Evolutionary conservation across 2,888 invertebrate species (phyloP).

Genomic region (Drosophila maculinotata): DNA sequence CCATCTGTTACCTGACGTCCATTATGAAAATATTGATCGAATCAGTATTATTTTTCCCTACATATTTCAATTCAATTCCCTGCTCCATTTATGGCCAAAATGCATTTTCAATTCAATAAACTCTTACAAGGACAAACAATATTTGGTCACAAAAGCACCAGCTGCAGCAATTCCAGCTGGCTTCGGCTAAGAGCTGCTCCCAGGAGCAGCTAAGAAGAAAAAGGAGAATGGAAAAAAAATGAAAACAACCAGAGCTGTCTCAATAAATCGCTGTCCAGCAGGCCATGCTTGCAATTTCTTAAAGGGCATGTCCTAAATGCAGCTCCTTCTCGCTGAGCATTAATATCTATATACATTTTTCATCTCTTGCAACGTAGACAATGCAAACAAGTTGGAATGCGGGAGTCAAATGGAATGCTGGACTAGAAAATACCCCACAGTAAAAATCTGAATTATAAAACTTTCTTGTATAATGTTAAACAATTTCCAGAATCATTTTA

Average conservation of each 20-base stretch:
- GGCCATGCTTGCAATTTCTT: slow-evolving; percentile 57
- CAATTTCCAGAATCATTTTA: no score
- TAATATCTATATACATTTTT: slow-evolving; percentile 71
- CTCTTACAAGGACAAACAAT: slow-evolving; percentile 44
- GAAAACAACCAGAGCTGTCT: slow-evolving; percentile 39
- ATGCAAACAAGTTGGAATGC: slow-evolving; percentile 51
- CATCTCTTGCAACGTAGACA: slow-evolving; percentile 55
- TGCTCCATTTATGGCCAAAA: slow-evolving; percentile 54
- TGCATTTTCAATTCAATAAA: slow-evolving; percentile 65
- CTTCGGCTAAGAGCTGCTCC: slow-evolving; percentile 4
- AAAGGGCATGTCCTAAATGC: slow-evolving; percentile 58
- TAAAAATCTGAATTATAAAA: no score
- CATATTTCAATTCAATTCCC: slow-evolving; percentile 51
- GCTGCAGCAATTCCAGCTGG: slow-evolving; percentile 26
- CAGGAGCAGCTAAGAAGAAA: no score
- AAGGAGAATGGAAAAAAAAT: slow-evolving; percentile 4
- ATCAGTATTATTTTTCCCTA: slow-evolving; percentile 8
- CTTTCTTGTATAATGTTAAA: fast-evolving
- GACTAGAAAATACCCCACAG: slow-evolving; percentile 10
- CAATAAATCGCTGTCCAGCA: slow-evolving; percentile 58
- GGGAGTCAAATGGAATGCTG: not conserved
- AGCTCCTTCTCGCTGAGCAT: slow-evolving; percentile 51
- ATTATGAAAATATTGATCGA: slow-evolving; percentile 46
- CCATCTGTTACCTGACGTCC: slow-evolving; percentile 35
- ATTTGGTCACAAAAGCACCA: slow-evolving; percentile 54